Evolutionary conservation across 1,140 invertebrate genomes (phyloP), one percentile per base, ranked within the genome.

Genomic region (Drosophila biarmipes): DNA sequence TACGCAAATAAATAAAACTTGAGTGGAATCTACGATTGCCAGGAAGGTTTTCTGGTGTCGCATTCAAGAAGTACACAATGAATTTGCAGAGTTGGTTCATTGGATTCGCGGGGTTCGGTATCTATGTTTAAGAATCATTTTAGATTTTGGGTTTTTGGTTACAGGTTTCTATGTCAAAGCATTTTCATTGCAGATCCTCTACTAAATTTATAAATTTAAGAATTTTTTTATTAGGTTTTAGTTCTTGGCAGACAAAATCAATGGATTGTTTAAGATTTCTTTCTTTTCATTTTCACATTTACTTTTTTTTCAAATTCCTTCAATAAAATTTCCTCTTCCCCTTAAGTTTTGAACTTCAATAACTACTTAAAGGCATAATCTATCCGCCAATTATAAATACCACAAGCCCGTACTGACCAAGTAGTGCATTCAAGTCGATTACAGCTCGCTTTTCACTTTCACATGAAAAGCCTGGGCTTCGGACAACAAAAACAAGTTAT

Each of bases 1-100:
- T 69, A 69, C 68, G 19, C 49, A 69, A 69, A 55, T 38, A 69
- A 69, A 68, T 69, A 69, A 68, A 69, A 55, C 48, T 67, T 34
- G 63, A 46, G 40, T 55, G 31, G 40, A 69, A 37, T 69, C 42
- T 15, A 40, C 54, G 34, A 48, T 40, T 37, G 42, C 24, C 11
- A 12, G 34, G 12, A 34, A 34, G n/a, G 62, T 42, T 51, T 42
- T 67, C 19, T 14, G 35, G 51, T 51, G 19, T 12, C 43, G n/a
- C 27, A 38, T n/a, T 24, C 11, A 48, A 67, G 24, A 10, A 17
- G 24, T 42, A 12, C 4, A 48, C 5, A 15, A 0, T 3, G 7
- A 24, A 46, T 27, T 8, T 24, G 42, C 19, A 21, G 19, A 24
- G 19, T 10, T 45, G 42, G 11, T 21, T 14, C 6, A 3, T 6